Base-by-base conservation (phyloP, 2,797 vertebrate species). In the Notoglanidium macrostoma region DNA sequence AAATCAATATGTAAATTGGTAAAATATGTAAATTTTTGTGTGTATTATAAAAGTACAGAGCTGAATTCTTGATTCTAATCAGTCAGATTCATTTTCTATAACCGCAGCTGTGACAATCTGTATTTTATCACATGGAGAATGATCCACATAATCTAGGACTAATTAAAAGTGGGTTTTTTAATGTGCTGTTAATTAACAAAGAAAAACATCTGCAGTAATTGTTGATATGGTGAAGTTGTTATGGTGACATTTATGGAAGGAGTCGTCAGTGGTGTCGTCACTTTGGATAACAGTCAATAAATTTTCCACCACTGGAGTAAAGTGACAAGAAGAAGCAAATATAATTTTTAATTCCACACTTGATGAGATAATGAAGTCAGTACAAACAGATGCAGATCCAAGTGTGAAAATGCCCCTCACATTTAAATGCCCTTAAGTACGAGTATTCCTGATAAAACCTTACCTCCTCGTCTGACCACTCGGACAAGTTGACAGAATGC, bases 391-490 rank as follows among this genome's bases (percentile, higher is more conserved):
- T 21, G 35, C 2, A 1, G 55, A 40, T 26, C 32, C 6, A 12
- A 67, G 40, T 65, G 26, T 82, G 17, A 44, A 81, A 61, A 44
- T 12, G 0, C 5, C 1, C 2, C 7, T 63, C 7, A 72, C 61
- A 9, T 76, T 80, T 35, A 63, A 46, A 85, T n/a, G 23, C 23
- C 73, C n/a, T 51, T 57, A 81, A 26, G 54, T 15, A 63, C 21
- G 82, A 46, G 68, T 29, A 40, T 14, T 23, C 29, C 14, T 79
- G 54, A 61, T 32, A 67, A 73, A 83, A 10, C 32, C 49, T 88
- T 90, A 98, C 98, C 98, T 99, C 98, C 0, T 99, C 98, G 12
- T 99, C 98, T 0, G 96, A 96, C 98, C 98, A 99, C 88, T 99
- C 96, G 0, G 98, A 97, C 77, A 98, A 97, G 94, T 99, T 98